phyloP scores from a whole-genome alignment of 1,140 invertebrate species.

The Papilio machaon region DNA sequence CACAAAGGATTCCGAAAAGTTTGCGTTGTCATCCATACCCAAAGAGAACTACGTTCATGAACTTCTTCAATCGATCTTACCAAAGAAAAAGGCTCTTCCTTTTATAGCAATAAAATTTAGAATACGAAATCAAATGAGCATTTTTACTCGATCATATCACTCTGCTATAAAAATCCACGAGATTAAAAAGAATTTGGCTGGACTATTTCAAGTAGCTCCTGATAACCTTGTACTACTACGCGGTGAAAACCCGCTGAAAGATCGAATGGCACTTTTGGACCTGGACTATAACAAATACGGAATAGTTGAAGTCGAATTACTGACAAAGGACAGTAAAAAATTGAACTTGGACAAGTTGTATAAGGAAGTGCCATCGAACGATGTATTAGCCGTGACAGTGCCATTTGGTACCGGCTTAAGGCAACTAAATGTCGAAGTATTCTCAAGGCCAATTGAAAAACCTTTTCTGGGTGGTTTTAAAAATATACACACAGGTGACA shows the following conservation, averaged over 20 bases:
- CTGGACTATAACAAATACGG: constrained; percentile 80
- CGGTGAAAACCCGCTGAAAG: constrained; percentile 67
- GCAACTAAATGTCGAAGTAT: constrained; percentile 83
- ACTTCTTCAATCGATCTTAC: constrained; percentile 65
- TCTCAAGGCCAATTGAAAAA: constrained; percentile 82
- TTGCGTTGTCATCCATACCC: constrained; percentile 68
- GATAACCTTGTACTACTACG: constrained; percentile 70
- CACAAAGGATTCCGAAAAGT: constrained; percentile 68
- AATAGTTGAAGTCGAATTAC: constrained; percentile 75
- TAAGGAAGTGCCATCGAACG: constrained; percentile 76
- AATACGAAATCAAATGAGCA: constrained; percentile 70
- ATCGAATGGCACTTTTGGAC: constrained; percentile 69
- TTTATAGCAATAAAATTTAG: constrained; percentile 79
- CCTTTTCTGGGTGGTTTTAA: constrained; percentile 85
- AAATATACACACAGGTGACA: constrained; percentile 80
- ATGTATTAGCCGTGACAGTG: constrained; percentile 82
- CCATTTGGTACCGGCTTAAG: constrained; percentile 74
- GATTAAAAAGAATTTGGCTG: constrained; percentile 76
- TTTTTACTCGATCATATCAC: constrained; percentile 78
- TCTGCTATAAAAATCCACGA: constrained; percentile 73
- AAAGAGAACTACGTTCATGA: constrained; percentile 72
- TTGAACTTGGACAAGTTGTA: constrained; percentile 76
- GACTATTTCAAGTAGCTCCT: constrained; percentile 67
- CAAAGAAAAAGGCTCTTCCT: constrained; percentile 69
- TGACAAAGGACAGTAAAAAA: constrained; percentile 72